A percentile compares a stretch with the other conserved stretches of the same genome.
phyloP scores from a whole-genome alignment of 1,140 invertebrate species.

The Lamellibrachia luymesi region DNA sequence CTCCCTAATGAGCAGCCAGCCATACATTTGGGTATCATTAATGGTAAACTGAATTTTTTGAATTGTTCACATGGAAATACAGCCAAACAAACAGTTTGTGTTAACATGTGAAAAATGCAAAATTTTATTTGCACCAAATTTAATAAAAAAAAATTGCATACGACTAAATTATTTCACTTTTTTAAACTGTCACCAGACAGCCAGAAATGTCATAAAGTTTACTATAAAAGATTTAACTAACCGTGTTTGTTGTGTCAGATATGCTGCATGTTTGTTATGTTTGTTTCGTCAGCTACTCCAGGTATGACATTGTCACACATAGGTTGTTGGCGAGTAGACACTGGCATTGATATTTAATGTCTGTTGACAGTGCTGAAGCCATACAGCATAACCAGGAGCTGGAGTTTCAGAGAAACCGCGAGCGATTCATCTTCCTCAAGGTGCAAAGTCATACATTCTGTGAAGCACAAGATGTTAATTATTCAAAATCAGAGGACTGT shows the following conservation, averaged over 20 bases:
- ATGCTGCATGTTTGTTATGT: background rate
- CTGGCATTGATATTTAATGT: background rate
- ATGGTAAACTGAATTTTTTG: background rate
- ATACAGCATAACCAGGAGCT: constrained; percentile 90
- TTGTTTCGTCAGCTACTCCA: background rate
- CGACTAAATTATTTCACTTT: background rate
- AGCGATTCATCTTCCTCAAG: constrained; percentile 94
- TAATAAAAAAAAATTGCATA: background rate
- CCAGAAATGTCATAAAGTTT: background rate
- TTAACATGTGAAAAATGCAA: background rate
- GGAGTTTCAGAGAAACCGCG: constrained; percentile 95
- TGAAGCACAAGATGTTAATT: background rate
- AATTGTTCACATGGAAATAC: background rate
- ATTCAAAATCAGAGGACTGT: no score
- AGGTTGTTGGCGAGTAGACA: background rate
- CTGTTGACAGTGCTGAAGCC: constrained; percentile 73
- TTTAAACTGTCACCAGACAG: background rate
- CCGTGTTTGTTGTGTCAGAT: background rate
- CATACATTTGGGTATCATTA: no score
- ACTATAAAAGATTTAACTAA: background rate
- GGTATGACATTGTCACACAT: background rate
- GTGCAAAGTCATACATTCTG: constrained; percentile 53
- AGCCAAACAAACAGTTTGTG: background rate
- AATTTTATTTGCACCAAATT: no score
- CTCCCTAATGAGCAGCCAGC: background rate